These are phyloP conservation scores for Leptinotarsa texana DNA, from an alignment of 1,140 invertebrate genomes.

Conservation along the genomic window DNA sequence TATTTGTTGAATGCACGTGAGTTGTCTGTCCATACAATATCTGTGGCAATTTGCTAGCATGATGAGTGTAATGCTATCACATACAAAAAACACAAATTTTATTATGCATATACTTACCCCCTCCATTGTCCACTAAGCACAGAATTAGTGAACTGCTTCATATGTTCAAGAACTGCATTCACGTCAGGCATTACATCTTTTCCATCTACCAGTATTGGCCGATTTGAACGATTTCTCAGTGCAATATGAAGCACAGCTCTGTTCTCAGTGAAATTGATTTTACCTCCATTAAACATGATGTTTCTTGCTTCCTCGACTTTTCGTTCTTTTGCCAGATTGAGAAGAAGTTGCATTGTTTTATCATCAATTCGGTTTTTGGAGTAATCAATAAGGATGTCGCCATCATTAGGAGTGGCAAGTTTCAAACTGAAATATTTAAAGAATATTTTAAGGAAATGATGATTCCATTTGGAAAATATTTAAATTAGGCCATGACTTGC, in stretches of 20 bases:
- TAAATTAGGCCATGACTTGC: not conserved
- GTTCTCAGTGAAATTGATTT: conserved; percentile 98
- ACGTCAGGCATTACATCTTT: conserved; percentile 95
- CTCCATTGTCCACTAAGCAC: conserved; percentile 70
- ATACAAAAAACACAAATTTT: too few relatives aligned
- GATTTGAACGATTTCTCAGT: conserved; percentile 82
- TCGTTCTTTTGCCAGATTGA: conserved; percentile 81
- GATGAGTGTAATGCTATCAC: too few relatives aligned
- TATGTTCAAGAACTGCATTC: conserved; percentile 88
- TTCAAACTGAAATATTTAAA: conserved; percentile 65
- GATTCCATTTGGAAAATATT: not conserved
- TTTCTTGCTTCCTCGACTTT: conserved; percentile 84
- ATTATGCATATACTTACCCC: conserved; percentile 52
- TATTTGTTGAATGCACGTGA: too few relatives aligned
- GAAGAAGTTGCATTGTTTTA: conserved; percentile 72
- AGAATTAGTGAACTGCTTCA: conserved; percentile 88
- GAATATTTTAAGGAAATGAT: conserved; percentile 23
- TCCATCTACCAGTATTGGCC: conserved; percentile 81
- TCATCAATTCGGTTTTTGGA: conserved; percentile 94
- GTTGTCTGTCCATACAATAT: too few relatives aligned
- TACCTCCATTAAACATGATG: conserved; percentile 93
- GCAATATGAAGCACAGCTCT: conserved; percentile 92
- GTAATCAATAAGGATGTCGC: conserved; percentile 90
- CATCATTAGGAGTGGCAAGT: conserved; percentile 78
- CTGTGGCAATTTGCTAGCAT: too few relatives aligned